Base-by-base conservation (phyloP, 2,888 invertebrate species). In the Thelaira solivaga region DNA sequence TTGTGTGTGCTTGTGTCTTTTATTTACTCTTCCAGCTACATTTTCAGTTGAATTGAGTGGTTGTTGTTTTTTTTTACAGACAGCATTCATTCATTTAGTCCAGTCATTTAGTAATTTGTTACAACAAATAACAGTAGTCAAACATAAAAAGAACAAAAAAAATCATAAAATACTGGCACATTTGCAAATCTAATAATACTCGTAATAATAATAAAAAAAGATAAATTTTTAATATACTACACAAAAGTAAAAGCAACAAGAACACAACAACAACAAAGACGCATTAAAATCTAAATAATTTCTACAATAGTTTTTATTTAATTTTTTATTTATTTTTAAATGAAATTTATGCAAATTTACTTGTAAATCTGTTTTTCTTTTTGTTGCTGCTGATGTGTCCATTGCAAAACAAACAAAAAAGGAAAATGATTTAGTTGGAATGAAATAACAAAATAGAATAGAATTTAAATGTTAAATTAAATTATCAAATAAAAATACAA, bases 101-200 rank as follows among this genome's bases (percentile, higher is more conserved):
- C n/a, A 57, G 57, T 68, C 36, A 57, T 31, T 57, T 57, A 68
- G 47, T 68, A 47, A 68, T 68, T 68, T 57, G 57, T 29, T 39
- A 29, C 26, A 57, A 26, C 11, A 51, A 67, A 43, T 64, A 13
- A 20, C 16, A 36, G 39, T n/a, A 24, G 24, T 24, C 24, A 1
- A 39, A 45, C 2, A 36, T 36, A 49, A 24, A 36, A 4, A 8
- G 2, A 34, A 11, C 24, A 5, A 24, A 47, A 6, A 64, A 22
- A 61, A n/a, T n/a, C n/a, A n/a, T n/a, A n/a, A n/a, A n/a, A n/a
- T n/a, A n/a, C n/a, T n/a, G n/a, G n/a, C 10, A 45, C 8, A 64
- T 49, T 7, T 7, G 36, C 24, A 43, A 47, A 34, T 36, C 13
- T 34, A 43, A 47, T 62, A 43, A 29, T 59, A 59, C 45, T 22